Evolutionary conservation across 2,113 vertebrate genomes (phyloP).

Genomic region (Anser brachyrhynchus): DNA sequence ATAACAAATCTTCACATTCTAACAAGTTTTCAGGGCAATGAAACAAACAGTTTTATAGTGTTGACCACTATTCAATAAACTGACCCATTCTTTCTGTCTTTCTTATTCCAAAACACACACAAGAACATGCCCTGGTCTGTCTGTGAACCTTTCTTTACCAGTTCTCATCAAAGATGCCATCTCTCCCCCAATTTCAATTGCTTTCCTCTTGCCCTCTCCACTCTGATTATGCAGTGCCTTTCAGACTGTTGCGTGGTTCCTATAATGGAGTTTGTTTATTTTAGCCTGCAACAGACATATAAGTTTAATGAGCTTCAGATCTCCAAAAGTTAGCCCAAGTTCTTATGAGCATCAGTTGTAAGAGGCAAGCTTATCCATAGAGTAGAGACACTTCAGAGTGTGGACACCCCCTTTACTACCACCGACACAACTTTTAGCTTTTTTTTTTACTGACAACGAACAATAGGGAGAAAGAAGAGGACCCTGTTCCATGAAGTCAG

Average conservation of each 20-base stretch:
- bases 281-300: background rate
- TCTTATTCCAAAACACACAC: background rate
- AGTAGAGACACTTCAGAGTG: background rate
- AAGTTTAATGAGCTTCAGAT: background rate
- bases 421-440: background rate
- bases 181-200: background rate
- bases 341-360: background rate
- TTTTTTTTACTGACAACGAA: background rate
- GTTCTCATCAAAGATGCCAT: background rate
- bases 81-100: background rate
- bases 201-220: background rate
- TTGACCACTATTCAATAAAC: background rate
- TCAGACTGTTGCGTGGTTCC: background rate
- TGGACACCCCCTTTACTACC: background rate
- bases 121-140: background rate
- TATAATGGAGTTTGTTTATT: background rate
- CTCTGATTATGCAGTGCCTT: background rate
- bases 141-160: background rate
- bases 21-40: background rate
- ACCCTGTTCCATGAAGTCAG: background rate
- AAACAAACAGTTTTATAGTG: background rate
- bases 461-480: background rate
- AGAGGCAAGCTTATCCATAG: background rate
- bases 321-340: background rate
- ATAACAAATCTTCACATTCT: background rate